Conservation (phyloP, 2,113 vertebrate species). For the Siniperca knerii region DNA sequence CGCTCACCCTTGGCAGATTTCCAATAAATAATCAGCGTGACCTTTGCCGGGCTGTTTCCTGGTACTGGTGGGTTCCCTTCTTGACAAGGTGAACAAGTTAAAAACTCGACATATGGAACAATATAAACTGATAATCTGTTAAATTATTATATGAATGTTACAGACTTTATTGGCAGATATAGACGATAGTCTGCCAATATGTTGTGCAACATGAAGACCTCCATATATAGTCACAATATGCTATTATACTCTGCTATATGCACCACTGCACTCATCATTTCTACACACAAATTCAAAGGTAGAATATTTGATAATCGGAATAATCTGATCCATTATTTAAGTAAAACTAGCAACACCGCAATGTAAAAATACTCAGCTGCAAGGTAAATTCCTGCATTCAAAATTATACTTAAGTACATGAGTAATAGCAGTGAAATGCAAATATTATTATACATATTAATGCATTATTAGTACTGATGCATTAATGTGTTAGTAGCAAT, state of each 20-base stretch:
- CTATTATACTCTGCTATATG: too few relatives aligned
- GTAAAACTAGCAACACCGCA: neutral
- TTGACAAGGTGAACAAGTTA: constrained; percentile 82
- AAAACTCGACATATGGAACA: constrained; percentile 48
- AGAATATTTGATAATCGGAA: neutral
- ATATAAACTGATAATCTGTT: neutral
- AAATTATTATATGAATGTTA: neutral
- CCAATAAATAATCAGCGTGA: constrained; percentile 86
- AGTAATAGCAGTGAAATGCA: neutral
- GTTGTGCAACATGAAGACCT: neutral
- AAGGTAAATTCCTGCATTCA: neutral
- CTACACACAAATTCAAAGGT: neutral
- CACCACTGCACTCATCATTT: neutral
- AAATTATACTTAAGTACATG: neutral
- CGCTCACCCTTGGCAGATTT: constrained; percentile 74
- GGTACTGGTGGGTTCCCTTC: constrained; percentile 83
- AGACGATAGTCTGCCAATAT: neutral
- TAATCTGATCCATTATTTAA: neutral
- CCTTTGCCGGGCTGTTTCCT: constrained; percentile 87
- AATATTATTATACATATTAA: too few relatives aligned
- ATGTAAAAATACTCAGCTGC: neutral
- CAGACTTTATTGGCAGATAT: neutral
- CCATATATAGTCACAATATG: neutral
- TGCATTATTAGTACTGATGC: neutral
- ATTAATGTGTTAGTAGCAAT: neutral